These are phyloP conservation scores for Anisognathus igniventris DNA, from an alignment of 2,797 vertebrate genomes.

Conservation along the genomic window DNA sequence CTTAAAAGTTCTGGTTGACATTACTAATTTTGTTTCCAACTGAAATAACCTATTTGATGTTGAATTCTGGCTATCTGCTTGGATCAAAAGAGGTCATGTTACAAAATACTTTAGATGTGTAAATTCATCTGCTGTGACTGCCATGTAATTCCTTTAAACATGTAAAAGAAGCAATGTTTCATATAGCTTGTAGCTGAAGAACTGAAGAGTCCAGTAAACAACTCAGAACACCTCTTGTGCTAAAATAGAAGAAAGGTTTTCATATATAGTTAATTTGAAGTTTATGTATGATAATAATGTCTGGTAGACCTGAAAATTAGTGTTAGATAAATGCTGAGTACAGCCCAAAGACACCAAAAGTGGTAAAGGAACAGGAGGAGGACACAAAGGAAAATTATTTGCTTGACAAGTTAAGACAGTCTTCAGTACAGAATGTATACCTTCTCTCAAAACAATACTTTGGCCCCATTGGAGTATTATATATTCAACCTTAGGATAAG, in stretches of 20 bases:
- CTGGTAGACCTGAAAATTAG: neutral
- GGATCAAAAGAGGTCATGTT: neutral
- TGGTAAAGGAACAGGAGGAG: neutral
- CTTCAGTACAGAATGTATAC: neutral
- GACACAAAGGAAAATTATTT: neutral
- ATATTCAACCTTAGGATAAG: neutral
- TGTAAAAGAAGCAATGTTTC: neutral
- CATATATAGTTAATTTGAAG: neutral
- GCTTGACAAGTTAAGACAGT: neutral
- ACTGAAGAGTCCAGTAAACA: neutral
- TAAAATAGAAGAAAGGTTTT: neutral
- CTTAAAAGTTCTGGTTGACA: neutral
- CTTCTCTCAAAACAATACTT: neutral
- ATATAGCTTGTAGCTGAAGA: neutral
- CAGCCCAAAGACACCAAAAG: neutral
- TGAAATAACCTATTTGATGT: neutral
- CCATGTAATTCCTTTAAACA: neutral
- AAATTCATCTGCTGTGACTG: neutral
- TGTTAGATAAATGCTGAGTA: neutral
- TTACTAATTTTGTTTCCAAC: neutral
- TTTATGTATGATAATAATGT: neutral
- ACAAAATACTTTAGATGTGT: neutral
- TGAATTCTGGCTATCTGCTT: neutral
- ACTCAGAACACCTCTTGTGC: neutral
- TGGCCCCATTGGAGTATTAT: neutral